Evolutionary conservation across 2,797 vertebrate species (phyloP), one percentile per base, ranked within the genome.

Genomic region (Leptatherina wallacei): DNA sequence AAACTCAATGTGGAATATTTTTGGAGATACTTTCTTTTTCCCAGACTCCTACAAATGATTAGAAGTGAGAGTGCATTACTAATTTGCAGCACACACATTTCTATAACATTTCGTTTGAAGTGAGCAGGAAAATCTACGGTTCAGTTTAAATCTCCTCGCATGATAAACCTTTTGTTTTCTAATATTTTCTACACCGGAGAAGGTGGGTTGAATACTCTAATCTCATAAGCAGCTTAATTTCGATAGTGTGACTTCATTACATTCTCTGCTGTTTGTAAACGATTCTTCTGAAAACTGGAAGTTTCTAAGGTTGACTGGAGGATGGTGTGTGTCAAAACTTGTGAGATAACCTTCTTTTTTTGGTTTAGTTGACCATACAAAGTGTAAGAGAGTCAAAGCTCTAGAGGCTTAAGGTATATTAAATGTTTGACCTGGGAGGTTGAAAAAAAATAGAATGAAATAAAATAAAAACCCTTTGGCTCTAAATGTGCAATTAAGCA

Each of bases 211-310:
- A 91, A 91, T 89, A 82, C 87, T 81, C 73, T 94, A 94, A 94
- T 94, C 92, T 90, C 85, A 90, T 94, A 94, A 95, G 91, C 91
- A 10, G 93, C 92, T 93, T 94, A 93, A 93, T 93, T 88, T 90
- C 88, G 86, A 92, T 85, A 85, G 86, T 92, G 91, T 91, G 91
- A 94, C 92, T 93, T 93, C 89, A 94, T 93, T 93, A 90, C 89
- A 86, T 85, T 88, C 89, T 59, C 68, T 73, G 86, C 89, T 89
- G 89, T 94, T 94, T 91, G 90, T 89, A 81, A 92, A 91, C 77
- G 87, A 71, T 87, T 91, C 90, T 81, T 72, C 74, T 78, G 80
- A 88, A 90, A 91, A 91, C 81, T 62, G 76, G 30, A 35, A 77
- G 83, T 82, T 75, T 84, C 86, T 61, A 33, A 61, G 83, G 71